phyloP scores from a whole-genome alignment of 2,888 invertebrate genomes.

The Spisula solida region DNA sequence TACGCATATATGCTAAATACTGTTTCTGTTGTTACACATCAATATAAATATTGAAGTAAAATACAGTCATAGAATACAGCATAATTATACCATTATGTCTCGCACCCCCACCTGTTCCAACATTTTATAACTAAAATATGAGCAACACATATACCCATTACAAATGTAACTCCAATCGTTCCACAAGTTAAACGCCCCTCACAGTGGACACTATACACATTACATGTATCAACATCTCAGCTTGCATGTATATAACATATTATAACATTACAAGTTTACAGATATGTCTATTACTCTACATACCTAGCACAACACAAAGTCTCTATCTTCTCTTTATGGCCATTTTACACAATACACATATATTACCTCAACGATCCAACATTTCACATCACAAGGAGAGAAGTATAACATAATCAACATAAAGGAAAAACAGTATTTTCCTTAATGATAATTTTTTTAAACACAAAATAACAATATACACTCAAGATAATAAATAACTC shows the following conservation, averaged over 20 bases:
- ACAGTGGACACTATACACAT: not conserved
- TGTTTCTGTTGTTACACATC: too few relatives aligned
- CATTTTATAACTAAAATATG: too few relatives aligned
- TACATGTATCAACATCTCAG: not conserved
- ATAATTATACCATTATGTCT: too few relatives aligned
- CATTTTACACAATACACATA: not conserved
- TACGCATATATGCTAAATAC: too few relatives aligned
- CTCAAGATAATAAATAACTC: conserved; percentile 37
- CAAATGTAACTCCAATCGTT: too few relatives aligned
- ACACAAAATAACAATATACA: conserved; percentile 38
- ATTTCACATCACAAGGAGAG: not conserved
- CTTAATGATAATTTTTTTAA: conserved; percentile 11
- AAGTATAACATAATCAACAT: not conserved
- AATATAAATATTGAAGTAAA: too few relatives aligned
- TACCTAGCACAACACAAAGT: not conserved
- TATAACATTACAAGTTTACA: not conserved
- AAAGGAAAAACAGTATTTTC: not conserved
- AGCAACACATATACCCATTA: too few relatives aligned
- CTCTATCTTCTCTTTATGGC: not conserved
- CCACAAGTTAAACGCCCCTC: not conserved
- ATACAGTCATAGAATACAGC: too few relatives aligned
- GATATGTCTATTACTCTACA: not conserved
- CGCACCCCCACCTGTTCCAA: too few relatives aligned
- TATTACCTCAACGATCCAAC: not conserved
- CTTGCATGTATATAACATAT: not conserved